Evolutionary conservation across 2,113 vertebrate genomes (phyloP), one percentile per base, ranked within the genome.

Genomic region (Leptobrachium ailaonicum): DNA sequence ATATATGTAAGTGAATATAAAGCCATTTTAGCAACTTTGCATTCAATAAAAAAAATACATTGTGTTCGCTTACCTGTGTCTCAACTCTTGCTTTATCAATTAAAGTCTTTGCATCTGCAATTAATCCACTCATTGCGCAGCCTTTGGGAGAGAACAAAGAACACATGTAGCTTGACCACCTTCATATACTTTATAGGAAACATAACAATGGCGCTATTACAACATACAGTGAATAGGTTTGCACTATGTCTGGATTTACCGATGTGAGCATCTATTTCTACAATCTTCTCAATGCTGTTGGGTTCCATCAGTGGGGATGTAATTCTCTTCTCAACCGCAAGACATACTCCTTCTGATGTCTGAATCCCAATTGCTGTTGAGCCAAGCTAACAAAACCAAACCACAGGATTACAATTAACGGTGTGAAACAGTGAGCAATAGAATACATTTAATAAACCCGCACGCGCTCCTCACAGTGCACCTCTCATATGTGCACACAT

Each of bases 71-170:
- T 83, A 99, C 98, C 95, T 99, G 98, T 66, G 98, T 99, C 90
- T 99, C 98, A 91, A 99, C 98, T 91, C 98, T 91, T 64, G 98
- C 98, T 93, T 99, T 99, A 92, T 99, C 98, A 54, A 99, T 99
- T 73, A 99, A 92, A 81, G 97, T 99, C 92, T 98, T 99, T 53
- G 98, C 98, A 90, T 99, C 98, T 69, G 98, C 98, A 90, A 99
- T 99, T 85, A 99, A 91, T 44, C 98, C 98, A 75, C 98, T 99
- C 98, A 99, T 99, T 76, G 98, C 98, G 85, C 98, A 99, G 67
- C 98, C 98, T 99, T 86, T 7, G 82, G n/a, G 60, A 75, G 40
- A 64, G 2, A 63, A 44, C 47, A 50, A 50, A 32, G 4, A 50
- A 50, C 47, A 50, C 8, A 50, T 50, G 47, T 32, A 32, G 20